These are phyloP conservation scores for Trichogramma evanescens DNA, from an alignment of 2,888 invertebrate genomes.

Conservation along the genomic window DNA sequence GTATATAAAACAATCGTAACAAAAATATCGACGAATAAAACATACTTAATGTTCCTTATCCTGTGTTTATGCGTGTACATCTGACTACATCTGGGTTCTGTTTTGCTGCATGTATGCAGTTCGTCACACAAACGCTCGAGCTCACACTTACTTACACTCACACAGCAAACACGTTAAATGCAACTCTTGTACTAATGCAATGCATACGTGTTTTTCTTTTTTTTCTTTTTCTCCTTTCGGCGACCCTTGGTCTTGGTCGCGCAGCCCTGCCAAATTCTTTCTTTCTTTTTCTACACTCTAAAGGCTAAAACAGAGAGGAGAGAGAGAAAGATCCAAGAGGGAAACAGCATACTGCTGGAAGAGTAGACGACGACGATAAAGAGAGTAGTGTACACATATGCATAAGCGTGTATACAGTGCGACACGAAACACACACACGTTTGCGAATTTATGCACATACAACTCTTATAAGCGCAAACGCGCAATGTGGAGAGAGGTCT, in stretches of 20 bases:
- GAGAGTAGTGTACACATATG: background rate
- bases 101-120: too few relatives aligned
- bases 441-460: too few relatives aligned
- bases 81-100: too few relatives aligned
- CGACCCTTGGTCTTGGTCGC: background rate
- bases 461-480: too few relatives aligned
- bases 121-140: too few relatives aligned
- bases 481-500: too few relatives aligned
- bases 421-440: background rate
- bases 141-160: too few relatives aligned
- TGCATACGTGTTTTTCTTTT: conserved; percentile 19
- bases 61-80: too few relatives aligned
- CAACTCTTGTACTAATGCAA: conserved; percentile 46
- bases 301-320: background rate
- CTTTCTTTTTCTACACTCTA: background rate
- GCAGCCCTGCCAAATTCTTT: background rate
- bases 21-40: too few relatives aligned
- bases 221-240: background rate
- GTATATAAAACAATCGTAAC: background rate
- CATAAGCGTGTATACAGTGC: background rate
- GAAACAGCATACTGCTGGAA: background rate
- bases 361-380: background rate
- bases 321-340: background rate
- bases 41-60: too few relatives aligned
- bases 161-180: conserved; percentile 35